Evolutionary conservation across 2,113 vertebrate genomes (phyloP).

Genomic region (Chionomys nivalis): DNA sequence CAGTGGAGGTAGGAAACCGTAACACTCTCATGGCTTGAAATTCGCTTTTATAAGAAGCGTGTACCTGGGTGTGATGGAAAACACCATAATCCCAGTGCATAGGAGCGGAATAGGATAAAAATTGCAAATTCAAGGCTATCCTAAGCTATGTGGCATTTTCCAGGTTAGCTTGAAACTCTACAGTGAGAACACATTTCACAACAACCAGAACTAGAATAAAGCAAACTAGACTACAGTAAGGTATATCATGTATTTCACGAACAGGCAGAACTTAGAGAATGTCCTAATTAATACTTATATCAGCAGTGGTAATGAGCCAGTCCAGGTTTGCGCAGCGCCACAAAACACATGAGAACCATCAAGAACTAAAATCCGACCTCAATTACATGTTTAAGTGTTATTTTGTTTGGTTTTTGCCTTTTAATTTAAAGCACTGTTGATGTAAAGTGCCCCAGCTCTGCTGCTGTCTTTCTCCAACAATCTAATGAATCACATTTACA

Average conservation of each 20-base stretch:
- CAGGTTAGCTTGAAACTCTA: neutral
- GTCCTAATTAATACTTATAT: neutral
- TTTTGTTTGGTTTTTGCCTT: neutral
- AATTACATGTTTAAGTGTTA: neutral
- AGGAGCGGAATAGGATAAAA: neutral
- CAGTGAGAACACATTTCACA: neutral
- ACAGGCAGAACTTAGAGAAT: neutral
- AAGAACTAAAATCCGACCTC: neutral
- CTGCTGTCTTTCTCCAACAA: neutral
- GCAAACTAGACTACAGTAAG: neutral
- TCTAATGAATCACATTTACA: constrained; percentile 35
- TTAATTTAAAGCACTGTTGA: constrained; percentile 32
- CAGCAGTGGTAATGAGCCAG: neutral
- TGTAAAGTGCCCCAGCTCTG: neutral
- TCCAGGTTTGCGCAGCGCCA: neutral
- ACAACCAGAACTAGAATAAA: neutral
- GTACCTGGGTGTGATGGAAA: neutral
- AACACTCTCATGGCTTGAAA: neutral
- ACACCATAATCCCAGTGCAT: neutral
- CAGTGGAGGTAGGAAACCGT: neutral
- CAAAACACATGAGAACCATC: neutral
- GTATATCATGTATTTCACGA: neutral
- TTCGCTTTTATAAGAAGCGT: neutral
- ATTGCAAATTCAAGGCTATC: neutral
- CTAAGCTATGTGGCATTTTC: neutral